phyloP scores from a whole-genome alignment of 2,113 vertebrate genomes.

The Suricata suricatta region DNA sequence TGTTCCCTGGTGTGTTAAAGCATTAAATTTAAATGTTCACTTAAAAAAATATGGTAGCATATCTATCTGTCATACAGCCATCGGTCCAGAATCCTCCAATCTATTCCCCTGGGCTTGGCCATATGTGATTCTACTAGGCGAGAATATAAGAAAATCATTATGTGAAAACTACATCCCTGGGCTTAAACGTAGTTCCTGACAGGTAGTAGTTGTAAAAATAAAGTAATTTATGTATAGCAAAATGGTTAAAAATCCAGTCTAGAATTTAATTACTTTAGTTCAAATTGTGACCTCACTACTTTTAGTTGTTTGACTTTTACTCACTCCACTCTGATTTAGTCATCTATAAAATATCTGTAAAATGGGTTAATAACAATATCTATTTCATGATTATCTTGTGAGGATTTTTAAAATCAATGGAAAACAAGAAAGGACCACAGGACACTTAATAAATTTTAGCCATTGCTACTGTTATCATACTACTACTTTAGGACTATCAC shows the following conservation, averaged over 20 bases:
- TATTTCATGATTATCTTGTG: background rate
- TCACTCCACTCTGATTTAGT: background rate
- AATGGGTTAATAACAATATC: background rate
- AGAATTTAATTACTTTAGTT: background rate
- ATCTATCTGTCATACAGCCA: background rate
- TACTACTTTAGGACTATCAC: background rate
- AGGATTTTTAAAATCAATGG: background rate
- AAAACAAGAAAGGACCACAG: background rate
- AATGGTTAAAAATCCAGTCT: conserved; percentile 2
- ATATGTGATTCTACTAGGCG: background rate
- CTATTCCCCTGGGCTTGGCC: background rate
- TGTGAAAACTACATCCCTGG: background rate
- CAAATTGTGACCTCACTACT: background rate
- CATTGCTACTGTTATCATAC: background rate
- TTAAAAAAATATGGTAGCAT: background rate
- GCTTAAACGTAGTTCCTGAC: background rate
- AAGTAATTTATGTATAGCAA: background rate
- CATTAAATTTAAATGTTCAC: background rate
- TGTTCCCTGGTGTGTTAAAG: background rate
- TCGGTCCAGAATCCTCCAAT: background rate
- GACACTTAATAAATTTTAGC: background rate
- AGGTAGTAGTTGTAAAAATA: background rate
- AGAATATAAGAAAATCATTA: background rate
- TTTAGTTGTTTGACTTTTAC: background rate
- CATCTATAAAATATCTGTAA: background rate